Conservation (phyloP, 2,888 invertebrate genomes). For the Polietes domitor region DNA sequence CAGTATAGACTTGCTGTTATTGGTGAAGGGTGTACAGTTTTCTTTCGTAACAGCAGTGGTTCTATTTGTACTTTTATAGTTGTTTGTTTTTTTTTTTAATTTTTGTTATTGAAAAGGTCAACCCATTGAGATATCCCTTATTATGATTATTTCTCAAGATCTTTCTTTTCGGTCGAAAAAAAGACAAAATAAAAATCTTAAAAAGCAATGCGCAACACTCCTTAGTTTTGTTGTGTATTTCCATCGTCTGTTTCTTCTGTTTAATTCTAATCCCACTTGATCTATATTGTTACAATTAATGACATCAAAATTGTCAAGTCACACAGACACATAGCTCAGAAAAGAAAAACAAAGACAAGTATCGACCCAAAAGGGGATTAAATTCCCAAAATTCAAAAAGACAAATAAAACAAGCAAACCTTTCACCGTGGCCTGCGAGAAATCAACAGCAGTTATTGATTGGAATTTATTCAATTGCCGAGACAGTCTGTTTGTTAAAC, state of each 20-base stretch:
- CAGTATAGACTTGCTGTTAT: too few relatives aligned
- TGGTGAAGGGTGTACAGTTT: too few relatives aligned
- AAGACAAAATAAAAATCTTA: not conserved
- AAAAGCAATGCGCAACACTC: conserved; percentile 33
- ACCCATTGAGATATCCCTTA: not conserved
- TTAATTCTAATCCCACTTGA: conserved; percentile 50
- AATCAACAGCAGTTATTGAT: conserved; percentile 35
- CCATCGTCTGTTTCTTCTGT: not conserved
- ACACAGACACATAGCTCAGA: not conserved
- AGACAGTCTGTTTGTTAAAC: not conserved
- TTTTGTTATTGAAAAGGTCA: conserved; percentile 9
- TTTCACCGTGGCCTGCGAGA: conserved; percentile 3
- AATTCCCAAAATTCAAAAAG: not conserved
- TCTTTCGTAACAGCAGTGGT: too few relatives aligned
- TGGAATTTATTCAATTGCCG: conserved; percentile 27
- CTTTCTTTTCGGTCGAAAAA: conserved; percentile 21
- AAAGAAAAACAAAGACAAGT: not conserved
- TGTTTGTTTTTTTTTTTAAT: not conserved
- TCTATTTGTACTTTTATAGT: too few relatives aligned
- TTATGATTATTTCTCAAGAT: conserved; percentile 26
- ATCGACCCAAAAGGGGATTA: not conserved
- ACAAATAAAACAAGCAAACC: not conserved
- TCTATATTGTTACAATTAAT: conserved; percentile 51
- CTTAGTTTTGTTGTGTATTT: conserved; percentile 9
- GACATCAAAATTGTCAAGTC: conserved; percentile 40